Evolutionary conservation across 2,888 invertebrate species (phyloP).

Genomic region (Lepidochrysops patricia): DNA sequence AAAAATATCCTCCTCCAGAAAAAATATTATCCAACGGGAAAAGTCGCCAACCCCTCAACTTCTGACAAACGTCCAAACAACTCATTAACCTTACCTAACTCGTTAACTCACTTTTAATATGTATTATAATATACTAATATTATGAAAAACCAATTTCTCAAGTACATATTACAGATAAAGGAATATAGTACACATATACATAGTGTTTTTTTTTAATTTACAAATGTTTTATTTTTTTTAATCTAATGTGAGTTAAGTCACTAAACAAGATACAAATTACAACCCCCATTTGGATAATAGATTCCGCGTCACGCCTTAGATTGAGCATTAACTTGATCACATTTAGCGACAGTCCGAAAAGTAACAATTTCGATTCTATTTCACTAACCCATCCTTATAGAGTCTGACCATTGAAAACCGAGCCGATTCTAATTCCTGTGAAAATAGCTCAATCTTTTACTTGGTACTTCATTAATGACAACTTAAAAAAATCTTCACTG

Average conservation of each 20-base stretch:
- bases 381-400: background rate
- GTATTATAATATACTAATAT: background rate
- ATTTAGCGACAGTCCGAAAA: background rate
- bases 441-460: too few species aligned
- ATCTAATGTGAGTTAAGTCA: slow-evolving; percentile 3
- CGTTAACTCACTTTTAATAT: slow-evolving; percentile 1
- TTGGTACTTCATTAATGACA: too few species aligned
- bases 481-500: too few species aligned
- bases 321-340: slow-evolving; percentile 7
- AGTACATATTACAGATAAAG: slow-evolving; percentile 10
- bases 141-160: slow-evolving; percentile 1
- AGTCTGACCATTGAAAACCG: too few species aligned
- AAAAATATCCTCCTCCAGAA: slow-evolving; percentile 24
- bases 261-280: background rate
- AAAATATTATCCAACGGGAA: slow-evolving; percentile 28
- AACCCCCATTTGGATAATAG: slow-evolving; percentile 11
- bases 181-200: slow-evolving; percentile 10
- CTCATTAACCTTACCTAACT: slow-evolving; percentile 2
- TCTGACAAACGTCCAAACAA: slow-evolving; percentile 9
- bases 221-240: background rate
- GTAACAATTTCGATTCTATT: background rate
- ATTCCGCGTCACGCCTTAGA: background rate
- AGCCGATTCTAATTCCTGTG: too few species aligned
- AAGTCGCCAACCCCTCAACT: background rate
- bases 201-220: slow-evolving; percentile 7